These are phyloP conservation scores for Corydoras sp. DNA, from an alignment of 2,113 vertebrate species.

Conservation along the genomic window DNA sequence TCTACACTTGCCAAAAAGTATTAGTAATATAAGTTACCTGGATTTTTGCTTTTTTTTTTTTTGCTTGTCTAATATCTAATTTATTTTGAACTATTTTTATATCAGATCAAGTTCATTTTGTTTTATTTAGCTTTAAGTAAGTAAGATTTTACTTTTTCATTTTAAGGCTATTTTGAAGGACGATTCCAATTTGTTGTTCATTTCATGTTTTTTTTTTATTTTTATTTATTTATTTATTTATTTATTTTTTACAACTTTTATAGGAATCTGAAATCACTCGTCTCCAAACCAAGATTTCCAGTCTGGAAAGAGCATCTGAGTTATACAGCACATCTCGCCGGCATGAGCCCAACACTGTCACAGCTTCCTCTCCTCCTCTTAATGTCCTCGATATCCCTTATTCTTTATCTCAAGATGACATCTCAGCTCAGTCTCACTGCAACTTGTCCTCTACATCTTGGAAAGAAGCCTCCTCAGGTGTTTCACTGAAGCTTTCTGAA, in stretches of 20 bases:
- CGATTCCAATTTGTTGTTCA: too few relatives aligned
- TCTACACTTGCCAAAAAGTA: too few relatives aligned
- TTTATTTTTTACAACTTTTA: neutral
- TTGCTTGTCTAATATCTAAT: too few relatives aligned
- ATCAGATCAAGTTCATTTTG: too few relatives aligned
- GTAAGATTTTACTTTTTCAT: too few relatives aligned
- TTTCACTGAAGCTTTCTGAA: slow-evolving; percentile 54
- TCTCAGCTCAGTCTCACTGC: slow-evolving; percentile 11
- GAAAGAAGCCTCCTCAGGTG: slow-evolving; percentile 29
- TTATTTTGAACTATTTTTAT: too few relatives aligned
- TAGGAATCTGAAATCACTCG: slow-evolving; percentile 81
- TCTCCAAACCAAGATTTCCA: slow-evolving; percentile 73
- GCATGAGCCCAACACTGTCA: slow-evolving; percentile 26
- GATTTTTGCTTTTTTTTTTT: too few relatives aligned
- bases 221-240: too few relatives aligned
- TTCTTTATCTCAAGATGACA: neutral
- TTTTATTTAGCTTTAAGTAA: too few relatives aligned
- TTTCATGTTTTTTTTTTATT: too few relatives aligned
- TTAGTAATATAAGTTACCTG: too few relatives aligned
- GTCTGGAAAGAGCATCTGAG: slow-evolving; percentile 64
- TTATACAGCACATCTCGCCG: slow-evolving; percentile 40
- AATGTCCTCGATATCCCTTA: slow-evolving; percentile 16
- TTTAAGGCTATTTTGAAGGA: too few relatives aligned
- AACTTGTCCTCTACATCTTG: slow-evolving; percentile 22
- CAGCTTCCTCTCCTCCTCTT: slow-evolving; percentile 28